A percentile compares a stretch with the other conserved stretches of the same genome.
These are phyloP conservation scores for Aphis gossypii DNA, from an alignment of 1,140 invertebrate genomes.

Conservation along the genomic window DNA sequence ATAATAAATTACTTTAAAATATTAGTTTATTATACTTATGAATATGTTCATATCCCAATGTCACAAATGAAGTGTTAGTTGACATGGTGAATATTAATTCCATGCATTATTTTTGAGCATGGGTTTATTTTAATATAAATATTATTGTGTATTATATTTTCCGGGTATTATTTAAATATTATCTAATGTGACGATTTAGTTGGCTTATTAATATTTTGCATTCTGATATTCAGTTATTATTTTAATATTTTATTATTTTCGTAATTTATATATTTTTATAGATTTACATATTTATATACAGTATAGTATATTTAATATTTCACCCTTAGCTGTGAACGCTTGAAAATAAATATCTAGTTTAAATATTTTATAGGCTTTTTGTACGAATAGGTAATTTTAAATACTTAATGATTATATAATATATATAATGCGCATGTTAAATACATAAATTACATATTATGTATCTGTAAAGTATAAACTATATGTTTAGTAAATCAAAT, in stretches of 20 bases:
- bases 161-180: background rate
- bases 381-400: background rate
- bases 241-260: background rate
- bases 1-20: too few relatives aligned
- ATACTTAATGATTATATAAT: background rate
- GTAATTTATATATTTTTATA: background rate
- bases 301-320: background rate
- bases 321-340: background rate
- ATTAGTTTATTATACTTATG: background rate
- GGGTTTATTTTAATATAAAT: background rate
- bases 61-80: background rate
- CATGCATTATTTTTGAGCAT: background rate
- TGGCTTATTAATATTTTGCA: background rate
- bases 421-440: too few relatives aligned
- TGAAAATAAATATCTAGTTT: background rate
- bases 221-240: background rate
- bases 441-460: too few relatives aligned
- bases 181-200: background rate
- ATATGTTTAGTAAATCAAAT: too few relatives aligned
- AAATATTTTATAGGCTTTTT: background rate
- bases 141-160: too few relatives aligned
- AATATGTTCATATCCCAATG: background rate
- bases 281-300: too few relatives aligned
- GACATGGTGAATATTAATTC: background rate
- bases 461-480: too few relatives aligned